Conservation (phyloP, 2,113 vertebrate genomes). For the Spea multiplicata region DNA sequence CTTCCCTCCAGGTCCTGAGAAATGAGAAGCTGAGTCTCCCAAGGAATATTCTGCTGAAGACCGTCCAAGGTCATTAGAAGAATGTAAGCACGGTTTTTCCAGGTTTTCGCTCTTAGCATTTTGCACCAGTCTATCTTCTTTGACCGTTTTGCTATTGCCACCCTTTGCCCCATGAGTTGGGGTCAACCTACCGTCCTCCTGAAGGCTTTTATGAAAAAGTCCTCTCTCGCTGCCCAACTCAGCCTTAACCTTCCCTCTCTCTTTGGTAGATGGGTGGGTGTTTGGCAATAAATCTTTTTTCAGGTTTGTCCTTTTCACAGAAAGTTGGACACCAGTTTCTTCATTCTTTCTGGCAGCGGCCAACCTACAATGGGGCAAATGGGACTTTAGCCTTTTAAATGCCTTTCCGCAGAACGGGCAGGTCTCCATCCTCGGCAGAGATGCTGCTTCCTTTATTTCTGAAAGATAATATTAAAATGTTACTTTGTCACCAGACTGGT, state of each 20-base stretch:
- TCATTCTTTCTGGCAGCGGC: conserved; percentile 45
- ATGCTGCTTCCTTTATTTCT: conserved; percentile 17
- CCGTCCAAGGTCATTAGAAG: not conserved
- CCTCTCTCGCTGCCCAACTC: not conserved
- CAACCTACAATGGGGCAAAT: conserved; percentile 81
- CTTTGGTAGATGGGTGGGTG: too few species aligned
- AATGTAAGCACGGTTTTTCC: not conserved
- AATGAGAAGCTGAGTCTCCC: not conserved
- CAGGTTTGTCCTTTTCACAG: conserved; percentile 15
- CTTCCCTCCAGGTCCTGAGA: not conserved
- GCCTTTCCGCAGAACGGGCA: conserved; percentile 80
- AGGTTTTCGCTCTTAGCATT: not conserved
- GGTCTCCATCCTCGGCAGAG: conserved; percentile 56
- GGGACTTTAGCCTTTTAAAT: conserved; percentile 82
- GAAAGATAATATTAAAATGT: not conserved
- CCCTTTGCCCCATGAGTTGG: too few species aligned
- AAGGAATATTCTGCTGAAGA: not conserved
- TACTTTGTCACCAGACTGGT: not conserved
- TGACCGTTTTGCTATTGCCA: not conserved
- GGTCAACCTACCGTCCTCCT: not conserved
- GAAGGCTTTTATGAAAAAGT: not conserved
- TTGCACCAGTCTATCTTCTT: not conserved
- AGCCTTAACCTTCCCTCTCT: not conserved
- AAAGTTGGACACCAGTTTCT: not conserved
- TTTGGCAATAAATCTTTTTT: not conserved